phyloP scores from a whole-genome alignment of 2,888 invertebrate genomes.

The Iselma pallidipennis region DNA sequence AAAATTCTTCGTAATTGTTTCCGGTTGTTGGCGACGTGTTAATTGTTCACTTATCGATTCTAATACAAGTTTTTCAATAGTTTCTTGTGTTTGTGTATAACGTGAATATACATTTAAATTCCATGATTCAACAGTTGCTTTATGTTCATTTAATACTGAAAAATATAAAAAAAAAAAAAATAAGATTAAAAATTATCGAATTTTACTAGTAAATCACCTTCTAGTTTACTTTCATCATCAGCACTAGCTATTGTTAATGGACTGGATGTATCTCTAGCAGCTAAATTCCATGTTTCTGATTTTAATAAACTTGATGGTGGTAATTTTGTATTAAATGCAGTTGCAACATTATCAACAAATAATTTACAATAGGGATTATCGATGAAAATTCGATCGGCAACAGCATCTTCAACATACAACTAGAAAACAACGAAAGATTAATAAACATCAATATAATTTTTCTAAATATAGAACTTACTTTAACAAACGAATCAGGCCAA shows the following conservation, averaged over 20 bases:
- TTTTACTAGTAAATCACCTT: conserved; percentile 51
- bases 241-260: conserved; percentile 57
- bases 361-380: conserved; percentile 89
- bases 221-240: conserved; percentile 59
- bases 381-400: conserved; percentile 93
- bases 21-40: conserved; percentile 80
- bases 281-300: conserved; percentile 62
- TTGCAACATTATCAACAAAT: conserved; percentile 88
- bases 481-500: conserved; percentile 93
- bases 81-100: conserved; percentile 66
- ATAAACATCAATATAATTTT: neutral
- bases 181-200: neutral
- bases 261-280: conserved; percentile 56
- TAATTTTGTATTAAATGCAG: conserved; percentile 79
- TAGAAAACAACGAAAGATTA: conserved; percentile 49
- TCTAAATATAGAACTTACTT: conserved; percentile 59
- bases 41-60: conserved; percentile 89
- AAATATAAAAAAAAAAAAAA: conserved; percentile 9
- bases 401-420: conserved; percentile 92
- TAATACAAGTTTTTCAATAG: conserved; percentile 78
- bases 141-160: conserved; percentile 54
- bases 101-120: conserved; percentile 60
- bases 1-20: conserved; percentile 87
- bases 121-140: conserved; percentile 53
- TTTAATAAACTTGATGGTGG: conserved; percentile 73